Evolutionary conservation across 53 echinoderm and acorn worm genomes (phyloP).

Genomic region (Astropecten irregularis): DNA sequence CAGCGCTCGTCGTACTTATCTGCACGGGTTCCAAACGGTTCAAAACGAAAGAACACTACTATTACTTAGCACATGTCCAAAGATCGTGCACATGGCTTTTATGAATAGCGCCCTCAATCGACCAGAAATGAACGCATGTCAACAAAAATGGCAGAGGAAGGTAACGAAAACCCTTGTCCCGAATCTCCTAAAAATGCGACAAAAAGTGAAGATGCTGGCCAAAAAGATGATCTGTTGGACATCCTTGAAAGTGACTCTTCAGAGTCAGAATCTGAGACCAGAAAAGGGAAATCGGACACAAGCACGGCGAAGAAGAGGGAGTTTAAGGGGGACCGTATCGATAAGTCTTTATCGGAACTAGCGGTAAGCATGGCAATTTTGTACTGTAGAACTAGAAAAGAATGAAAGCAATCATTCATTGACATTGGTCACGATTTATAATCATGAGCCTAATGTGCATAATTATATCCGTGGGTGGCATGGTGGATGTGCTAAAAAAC

Average conservation of each 20-base stretch:
- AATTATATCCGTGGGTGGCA: too few relatives aligned
- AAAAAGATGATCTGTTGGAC: not conserved
- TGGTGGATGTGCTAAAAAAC: too few relatives aligned
- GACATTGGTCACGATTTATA: too few relatives aligned
- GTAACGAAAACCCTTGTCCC: not conserved
- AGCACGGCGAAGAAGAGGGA: not conserved
- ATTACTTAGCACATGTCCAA: too few relatives aligned
- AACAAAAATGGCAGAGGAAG: conserved; percentile 31
- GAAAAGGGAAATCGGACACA: not conserved
- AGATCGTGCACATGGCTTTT: too few relatives aligned
- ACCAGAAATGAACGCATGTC: too few relatives aligned
- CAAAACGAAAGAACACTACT: too few relatives aligned
- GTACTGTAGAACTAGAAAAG: too few relatives aligned
- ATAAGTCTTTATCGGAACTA: conserved; percentile 45
- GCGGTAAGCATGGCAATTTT: conserved; percentile 23
- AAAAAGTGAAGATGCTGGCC: not conserved
- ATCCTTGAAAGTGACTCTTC: conserved; percentile 40
- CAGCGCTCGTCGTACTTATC: too few relatives aligned
- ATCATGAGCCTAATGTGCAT: too few relatives aligned
- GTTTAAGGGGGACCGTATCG: conserved; percentile 25
- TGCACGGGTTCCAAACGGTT: too few relatives aligned
- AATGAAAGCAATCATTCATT: too few relatives aligned
- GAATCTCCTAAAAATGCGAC: not conserved
- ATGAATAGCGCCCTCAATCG: not conserved
- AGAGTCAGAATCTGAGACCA: conserved; percentile 33